Base-by-base conservation (phyloP, 2,113 vertebrate species). In the Megaceryle maxima region DNA sequence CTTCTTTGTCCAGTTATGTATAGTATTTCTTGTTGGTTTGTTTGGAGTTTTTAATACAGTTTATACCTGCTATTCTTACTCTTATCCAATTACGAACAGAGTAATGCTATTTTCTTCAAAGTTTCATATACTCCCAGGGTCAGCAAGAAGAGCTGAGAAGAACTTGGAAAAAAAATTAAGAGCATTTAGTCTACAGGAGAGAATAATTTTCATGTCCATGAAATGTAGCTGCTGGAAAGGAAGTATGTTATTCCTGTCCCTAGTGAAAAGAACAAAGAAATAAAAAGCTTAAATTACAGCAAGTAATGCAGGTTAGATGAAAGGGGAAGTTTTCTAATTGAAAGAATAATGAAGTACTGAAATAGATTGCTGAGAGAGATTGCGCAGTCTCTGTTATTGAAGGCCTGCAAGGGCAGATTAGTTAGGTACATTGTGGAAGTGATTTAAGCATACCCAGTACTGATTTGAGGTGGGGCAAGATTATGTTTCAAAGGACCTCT, bases 231-330 rank as follows among this genome's bases (percentile, higher is more conserved):
- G 20, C 80, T 91, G 44, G 77, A 82, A 81, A 81, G 56, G 53
- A 95, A 90, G 39, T 86, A 78, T 2, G 5, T 72, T 91, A 51
- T 88, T 92, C 64, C 16, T 72, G 43, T 91, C 91, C 83, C 73
- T 81, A 57, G 83, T 95, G 88, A 77, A 87, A 96, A 95, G 96
- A 95, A 92, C 75, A 95, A 94, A 93, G 88, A 94, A 95, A 87
- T 59, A 84, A 88, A 91, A 88, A 56, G 51, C 91, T 94, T 88
- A 82, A 92, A 88, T 95, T 94, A 78, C 1, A 10, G 60, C 46
- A 78, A 88, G 37, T 87, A 90, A 81, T 5, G 2, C 68, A 78
- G 88, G 80, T 94, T 96, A 96, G 92, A 88, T 91, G 91, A 96
- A 94, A 92, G 73, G 68, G 76, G 68, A 94, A 82, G 68, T 60